Evolutionary conservation across 2,113 vertebrate genomes (phyloP).

Genomic region (Catharus minimus): DNA sequence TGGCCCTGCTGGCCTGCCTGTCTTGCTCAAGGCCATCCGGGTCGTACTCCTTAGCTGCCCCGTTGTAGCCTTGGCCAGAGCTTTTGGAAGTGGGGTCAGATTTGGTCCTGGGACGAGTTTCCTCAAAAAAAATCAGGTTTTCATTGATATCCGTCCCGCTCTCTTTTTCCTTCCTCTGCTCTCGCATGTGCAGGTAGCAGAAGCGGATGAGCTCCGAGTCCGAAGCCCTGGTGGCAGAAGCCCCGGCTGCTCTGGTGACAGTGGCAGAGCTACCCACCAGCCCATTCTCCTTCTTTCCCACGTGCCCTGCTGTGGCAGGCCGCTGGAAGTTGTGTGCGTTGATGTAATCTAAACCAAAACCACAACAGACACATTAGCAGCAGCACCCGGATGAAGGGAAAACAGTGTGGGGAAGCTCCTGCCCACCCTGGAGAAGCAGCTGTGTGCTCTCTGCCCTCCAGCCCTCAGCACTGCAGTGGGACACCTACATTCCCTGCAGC

Average conservation of each 20-base stretch:
- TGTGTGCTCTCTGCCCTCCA: background rate
- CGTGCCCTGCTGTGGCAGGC: constrained; percentile 76
- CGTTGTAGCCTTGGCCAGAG: constrained; percentile 77
- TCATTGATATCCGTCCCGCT: constrained; percentile 89
- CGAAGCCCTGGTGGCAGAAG: constrained; percentile 73
- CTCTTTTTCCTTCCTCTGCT: constrained; percentile 89
- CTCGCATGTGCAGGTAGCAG: constrained; percentile 94
- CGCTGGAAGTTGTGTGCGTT: constrained; percentile 82
- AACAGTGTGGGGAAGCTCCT: background rate
- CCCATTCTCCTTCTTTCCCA: constrained; percentile 87
- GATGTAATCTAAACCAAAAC: constrained; percentile 95
- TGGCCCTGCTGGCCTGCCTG: constrained; percentile 78
- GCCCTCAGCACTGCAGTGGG: background rate
- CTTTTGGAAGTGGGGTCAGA: constrained; percentile 93
- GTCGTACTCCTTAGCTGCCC: constrained; percentile 58
- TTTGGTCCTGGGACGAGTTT: constrained; percentile 90
- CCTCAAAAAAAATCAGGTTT: constrained; percentile 91
- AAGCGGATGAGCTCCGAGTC: constrained; percentile 92
- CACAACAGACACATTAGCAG: constrained; percentile 59
- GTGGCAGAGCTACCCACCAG: constrained; percentile 79
- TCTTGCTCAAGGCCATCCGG: constrained; percentile 71
- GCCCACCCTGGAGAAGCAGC: background rate
- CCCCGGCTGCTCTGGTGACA: constrained; percentile 74
- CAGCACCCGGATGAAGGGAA: background rate
- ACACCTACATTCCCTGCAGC: accelerated